A percentile compares a stretch with the other conserved stretches of the same genome.
Evolutionary conservation across 1,140 invertebrate genomes (phyloP).

Genomic region (Varroa destructor): DNA sequence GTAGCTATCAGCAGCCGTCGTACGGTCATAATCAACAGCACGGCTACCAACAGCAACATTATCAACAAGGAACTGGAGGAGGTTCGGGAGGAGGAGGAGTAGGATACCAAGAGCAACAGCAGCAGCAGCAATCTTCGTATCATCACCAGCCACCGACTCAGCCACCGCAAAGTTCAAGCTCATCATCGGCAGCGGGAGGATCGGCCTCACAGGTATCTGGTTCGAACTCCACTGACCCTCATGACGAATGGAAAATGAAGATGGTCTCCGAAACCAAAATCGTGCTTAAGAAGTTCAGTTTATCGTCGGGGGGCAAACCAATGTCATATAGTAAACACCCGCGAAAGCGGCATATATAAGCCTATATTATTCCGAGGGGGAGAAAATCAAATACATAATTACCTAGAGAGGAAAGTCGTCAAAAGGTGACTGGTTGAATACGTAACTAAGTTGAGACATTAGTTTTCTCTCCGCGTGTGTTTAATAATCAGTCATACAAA

Average conservation of each 20-base stretch:
- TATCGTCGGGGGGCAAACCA: slow-evolving; percentile 14
- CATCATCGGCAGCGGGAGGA: no score
- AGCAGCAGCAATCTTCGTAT: background rate
- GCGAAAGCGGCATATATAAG: slow-evolving; percentile 15
- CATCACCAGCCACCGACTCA: no score
- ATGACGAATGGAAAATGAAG: slow-evolving; percentile 26
- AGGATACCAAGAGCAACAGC: slow-evolving; percentile 10
- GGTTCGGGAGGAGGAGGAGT: no score
- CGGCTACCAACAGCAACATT: background rate
- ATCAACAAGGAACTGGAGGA: background rate
- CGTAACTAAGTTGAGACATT: no score
- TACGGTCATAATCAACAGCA: slow-evolving; percentile 3
- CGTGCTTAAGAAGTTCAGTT: slow-evolving; percentile 23
- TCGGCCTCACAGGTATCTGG: no score
- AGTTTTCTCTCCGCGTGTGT: no score
- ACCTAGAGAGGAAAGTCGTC: no score
- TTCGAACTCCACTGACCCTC: background rate
- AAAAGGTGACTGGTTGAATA: no score
- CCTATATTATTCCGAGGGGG: no score
- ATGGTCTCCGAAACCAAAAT: slow-evolving; percentile 23
- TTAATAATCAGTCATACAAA: no score
- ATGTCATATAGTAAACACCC: slow-evolving; percentile 17
- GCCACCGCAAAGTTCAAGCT: no score
- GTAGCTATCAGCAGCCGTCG: background rate
- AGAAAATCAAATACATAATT: no score